Base-by-base conservation (phyloP, 2,113 vertebrate species). In the Maccullochella peelii region DNA sequence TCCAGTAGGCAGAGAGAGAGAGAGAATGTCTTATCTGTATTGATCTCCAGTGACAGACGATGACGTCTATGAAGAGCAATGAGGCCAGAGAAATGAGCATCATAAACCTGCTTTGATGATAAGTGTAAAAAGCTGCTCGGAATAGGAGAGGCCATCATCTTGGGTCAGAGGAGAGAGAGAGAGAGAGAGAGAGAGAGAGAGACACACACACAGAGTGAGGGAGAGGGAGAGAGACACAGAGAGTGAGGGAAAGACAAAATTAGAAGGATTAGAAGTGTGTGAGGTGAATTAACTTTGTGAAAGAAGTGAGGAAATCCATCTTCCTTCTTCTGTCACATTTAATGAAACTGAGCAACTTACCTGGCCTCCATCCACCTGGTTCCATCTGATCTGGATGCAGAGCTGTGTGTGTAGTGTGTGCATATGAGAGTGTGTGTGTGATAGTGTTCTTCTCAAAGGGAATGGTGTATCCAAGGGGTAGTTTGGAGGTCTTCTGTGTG, bases 401-500 rank as follows among this genome's bases (percentile, higher is more conserved):
- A 69, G 16, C 50, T 77, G 84, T 88, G 78, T 81, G 73, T 0
- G 55, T 38, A 36, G 30, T 67, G 58, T 16, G 30, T 61, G 71
- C 70, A 47, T 42, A 70, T 30, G 61, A 30, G 79, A 57, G 50
- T 71, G 82, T 63, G 75, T 50, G 50, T n/a, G 68, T 42, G 78
- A 70, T 54, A 40, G 77, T 5, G 33, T 66, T 70, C 57, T 69
- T 71, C 67, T 89, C 83, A 87, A 85, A 90, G 72, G 62, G 77
- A 87, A 70, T 71, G 27, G 70, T 90, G 55, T 87, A 73, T 90
- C 77, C 76, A 82, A 85, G 79, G 79, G 86, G 70, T 84, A 75
- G 84, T 87, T 84, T 87, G 86, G 90, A 92, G 89, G 93, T 93
- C 86, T 85, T 85, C 88, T 94, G 92, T 94, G 93, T 93, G 89